Evolutionary conservation across 2,113 vertebrate genomes (phyloP), one percentile per base, ranked within the genome.

Genomic region (Ceyx melanurus): DNA sequence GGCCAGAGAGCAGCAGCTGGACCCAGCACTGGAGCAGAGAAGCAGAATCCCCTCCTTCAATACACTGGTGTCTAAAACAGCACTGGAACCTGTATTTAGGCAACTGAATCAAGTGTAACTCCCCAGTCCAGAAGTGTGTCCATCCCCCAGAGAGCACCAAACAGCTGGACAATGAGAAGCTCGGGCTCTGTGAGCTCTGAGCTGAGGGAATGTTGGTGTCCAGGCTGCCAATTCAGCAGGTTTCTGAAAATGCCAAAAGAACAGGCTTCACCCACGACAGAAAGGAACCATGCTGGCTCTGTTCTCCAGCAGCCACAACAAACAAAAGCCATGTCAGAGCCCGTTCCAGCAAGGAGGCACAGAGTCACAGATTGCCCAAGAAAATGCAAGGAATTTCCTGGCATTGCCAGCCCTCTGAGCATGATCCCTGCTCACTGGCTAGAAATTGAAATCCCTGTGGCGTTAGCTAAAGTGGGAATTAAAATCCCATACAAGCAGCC

Each of bases 381-480:
- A 91, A 94, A 93, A 97, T 91, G 83, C 71, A 67, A 93, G 72
- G 93, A 94, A 95, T 97, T 93, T 96, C 91, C 90, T 95, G 93
- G 89, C 91, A 73, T 13, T 19, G 51, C 43, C 60, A 85, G 58
- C 53, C 17, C 22, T 77, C 45, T 60, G 64, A 11, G 64, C 40
- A 20, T 51, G 67, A 80, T 64, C 86, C 64, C 7, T 2, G 25
- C 46, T 68, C 46, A 42, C 46, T 25, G 67, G 82, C 25, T 70
- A 35, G 15, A 84, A 45, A 57, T 67, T 29, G 1, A 4, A 85
- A 93, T 77, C 88, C 33, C 33, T 7, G 21, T 3, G 0, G 40
- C 73, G 45, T 64, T 65, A 12, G n/a, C 57, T 86, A 33, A 61
- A 11, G 58, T 0, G 4, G 45, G 67, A 67, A 71, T 93, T 77